These are phyloP conservation scores for Neosilurus hyrtlii DNA, from an alignment of 2,797 vertebrate species.

Conservation along the genomic window DNA sequence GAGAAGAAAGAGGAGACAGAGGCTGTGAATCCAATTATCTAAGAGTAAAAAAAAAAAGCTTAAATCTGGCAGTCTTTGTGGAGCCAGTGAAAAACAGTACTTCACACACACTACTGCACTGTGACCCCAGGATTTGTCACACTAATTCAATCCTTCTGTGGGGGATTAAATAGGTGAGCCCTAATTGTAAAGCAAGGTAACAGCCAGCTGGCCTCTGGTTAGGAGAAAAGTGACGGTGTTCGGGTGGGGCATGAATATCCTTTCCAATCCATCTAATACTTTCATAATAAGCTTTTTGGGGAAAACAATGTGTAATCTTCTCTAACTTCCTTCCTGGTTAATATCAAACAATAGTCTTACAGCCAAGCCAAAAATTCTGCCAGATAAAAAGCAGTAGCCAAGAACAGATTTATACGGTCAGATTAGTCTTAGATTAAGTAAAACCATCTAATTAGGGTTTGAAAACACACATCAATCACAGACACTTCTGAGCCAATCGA, in stretches of 20 bases:
- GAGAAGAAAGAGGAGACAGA: constrained; percentile 26
- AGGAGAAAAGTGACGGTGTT: constrained; percentile 62
- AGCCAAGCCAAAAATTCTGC: not conserved
- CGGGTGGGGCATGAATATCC: constrained; percentile 62
- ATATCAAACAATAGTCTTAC: not conserved
- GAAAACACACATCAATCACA: too few relatives aligned
- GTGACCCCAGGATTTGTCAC: constrained; percentile 69
- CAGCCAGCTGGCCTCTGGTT: constrained; percentile 71
- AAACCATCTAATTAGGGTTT: not conserved
- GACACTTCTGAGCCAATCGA: too few relatives aligned
- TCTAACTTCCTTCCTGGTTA: constrained; percentile 61
- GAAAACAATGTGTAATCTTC: constrained; percentile 71
- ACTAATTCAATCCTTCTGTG: constrained; percentile 72
- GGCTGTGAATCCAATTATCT: constrained; percentile 52
- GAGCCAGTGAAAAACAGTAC: constrained; percentile 41
- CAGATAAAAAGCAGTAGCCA: not conserved
- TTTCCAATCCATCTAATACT: constrained; percentile 59
- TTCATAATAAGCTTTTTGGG: constrained; percentile 64
- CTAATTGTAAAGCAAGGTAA: constrained; percentile 67
- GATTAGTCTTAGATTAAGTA: not conserved
- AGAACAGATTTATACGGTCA: not conserved
- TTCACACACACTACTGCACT: constrained; percentile 54
- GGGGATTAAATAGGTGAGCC: constrained; percentile 72
- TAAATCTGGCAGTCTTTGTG: constrained; percentile 38
- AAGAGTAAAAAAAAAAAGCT: constrained; percentile 32